These are phyloP conservation scores for Drosophila stalkeri DNA, from an alignment of 2,888 invertebrate genomes.

Conservation along the genomic window DNA sequence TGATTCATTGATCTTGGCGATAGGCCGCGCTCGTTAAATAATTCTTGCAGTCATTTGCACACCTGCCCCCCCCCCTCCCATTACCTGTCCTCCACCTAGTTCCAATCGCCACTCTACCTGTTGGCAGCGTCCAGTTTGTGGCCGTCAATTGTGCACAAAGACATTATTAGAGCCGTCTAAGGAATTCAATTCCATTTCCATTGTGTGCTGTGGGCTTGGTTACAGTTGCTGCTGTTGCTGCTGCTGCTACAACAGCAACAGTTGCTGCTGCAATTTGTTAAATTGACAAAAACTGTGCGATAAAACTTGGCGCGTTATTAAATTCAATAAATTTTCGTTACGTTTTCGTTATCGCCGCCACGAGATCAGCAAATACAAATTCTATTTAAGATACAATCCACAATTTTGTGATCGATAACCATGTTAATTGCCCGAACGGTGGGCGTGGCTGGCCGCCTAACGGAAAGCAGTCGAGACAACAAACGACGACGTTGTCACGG, in stretches of 20 bases:
- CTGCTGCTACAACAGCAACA: background rate
- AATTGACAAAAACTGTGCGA: conserved; percentile 80
- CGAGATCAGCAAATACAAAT: conserved; percentile 79
- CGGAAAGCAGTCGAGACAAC: background rate
- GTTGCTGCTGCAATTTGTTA: conserved; percentile 70
- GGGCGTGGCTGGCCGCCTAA: conserved; percentile 9
- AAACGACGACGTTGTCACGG: conserved; percentile 49
- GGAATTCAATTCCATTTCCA: conserved; percentile 80
- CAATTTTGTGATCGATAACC: conserved; percentile 56
- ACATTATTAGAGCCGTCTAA: conserved; percentile 77
- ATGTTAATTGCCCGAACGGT: conserved; percentile 57
- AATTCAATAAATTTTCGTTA: conserved; percentile 73
- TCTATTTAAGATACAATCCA: conserved; percentile 69
- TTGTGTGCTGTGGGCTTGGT: conserved; percentile 64
- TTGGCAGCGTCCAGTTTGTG: conserved; percentile 34
- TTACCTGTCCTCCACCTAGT: too few species aligned
- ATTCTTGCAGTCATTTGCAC: conserved; percentile 75
- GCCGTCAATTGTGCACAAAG: conserved; percentile 80
- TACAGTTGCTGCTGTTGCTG: conserved; percentile 39
- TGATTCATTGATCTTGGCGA: conserved; percentile 79
- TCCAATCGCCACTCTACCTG: background rate
- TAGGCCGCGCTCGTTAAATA: conserved; percentile 70
- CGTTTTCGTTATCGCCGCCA: conserved; percentile 34
- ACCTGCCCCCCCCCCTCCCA: conserved; percentile 23
- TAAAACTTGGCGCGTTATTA: conserved; percentile 80